Conservation (phyloP, 1,140 invertebrate genomes). For the Mycetomoellerius zeteki region DNA sequence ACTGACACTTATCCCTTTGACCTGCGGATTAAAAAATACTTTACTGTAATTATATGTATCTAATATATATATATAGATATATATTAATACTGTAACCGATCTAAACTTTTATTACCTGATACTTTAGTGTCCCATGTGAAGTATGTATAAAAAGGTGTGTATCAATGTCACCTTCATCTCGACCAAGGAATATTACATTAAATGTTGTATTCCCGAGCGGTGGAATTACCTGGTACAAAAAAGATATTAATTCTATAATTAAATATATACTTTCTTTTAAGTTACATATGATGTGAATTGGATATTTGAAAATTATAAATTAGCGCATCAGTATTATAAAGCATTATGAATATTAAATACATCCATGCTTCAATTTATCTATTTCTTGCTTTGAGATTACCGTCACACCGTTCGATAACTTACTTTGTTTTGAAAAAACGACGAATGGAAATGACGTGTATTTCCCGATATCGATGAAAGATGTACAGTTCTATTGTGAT, state of each 20-base stretch:
- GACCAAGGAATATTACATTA: conserved; percentile 97
- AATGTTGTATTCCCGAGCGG: conserved; percentile 97
- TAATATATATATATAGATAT: no score
- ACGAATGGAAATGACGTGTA: conserved; percentile 96
- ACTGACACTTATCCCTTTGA: conserved; percentile 93
- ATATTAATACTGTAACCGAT: conserved; percentile 10
- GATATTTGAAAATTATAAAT: conserved; percentile 7
- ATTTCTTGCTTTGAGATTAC: conserved; percentile 4
- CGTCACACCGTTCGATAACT: conserved; percentile 52
- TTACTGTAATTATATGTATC: conserved; percentile 64
- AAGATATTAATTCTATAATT: conserved; percentile 1
- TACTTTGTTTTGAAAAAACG: conserved; percentile 97
- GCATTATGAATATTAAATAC: not conserved
- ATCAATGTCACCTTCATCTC: conserved; percentile 95
- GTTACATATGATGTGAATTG: not conserved
- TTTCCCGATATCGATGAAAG: conserved; percentile 95
- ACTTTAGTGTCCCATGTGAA: conserved; percentile 94
- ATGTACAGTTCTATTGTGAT: conserved; percentile 92
- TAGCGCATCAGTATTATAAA: not conserved
- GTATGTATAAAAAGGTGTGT: conserved; percentile 97
- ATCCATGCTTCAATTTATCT: not conserved
- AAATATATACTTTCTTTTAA: not conserved
- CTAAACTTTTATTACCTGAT: conserved; percentile 88
- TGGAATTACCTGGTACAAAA: conserved; percentile 91
- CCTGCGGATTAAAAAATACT: conserved; percentile 86